These are phyloP conservation scores for Galeruca laticollis DNA, from an alignment of 2,888 invertebrate species.

Conservation along the genomic window DNA sequence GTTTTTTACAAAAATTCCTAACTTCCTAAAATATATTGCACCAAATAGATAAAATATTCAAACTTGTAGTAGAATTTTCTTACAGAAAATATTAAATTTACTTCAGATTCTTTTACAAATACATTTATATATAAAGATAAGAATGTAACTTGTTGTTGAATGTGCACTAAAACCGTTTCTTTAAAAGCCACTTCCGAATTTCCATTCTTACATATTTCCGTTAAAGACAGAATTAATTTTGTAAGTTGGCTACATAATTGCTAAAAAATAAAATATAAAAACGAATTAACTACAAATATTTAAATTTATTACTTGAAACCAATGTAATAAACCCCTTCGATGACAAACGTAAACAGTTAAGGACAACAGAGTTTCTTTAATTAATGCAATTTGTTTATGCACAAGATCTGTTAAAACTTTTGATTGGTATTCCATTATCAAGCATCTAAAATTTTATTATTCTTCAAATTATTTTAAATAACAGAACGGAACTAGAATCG, in stretches of 20 bases:
- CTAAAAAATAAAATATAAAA: constrained; percentile 40
- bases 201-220: constrained; percentile 36
- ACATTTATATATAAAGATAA: constrained; percentile 48
- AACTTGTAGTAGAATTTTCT: constrained; percentile 30
- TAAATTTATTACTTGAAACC: constrained; percentile 43
- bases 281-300: constrained; percentile 7
- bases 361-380: constrained; percentile 28
- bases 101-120: constrained; percentile 48
- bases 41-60: background rate
- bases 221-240: constrained; percentile 42
- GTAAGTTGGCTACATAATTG: constrained; percentile 43
- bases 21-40: constrained; percentile 10
- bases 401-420: constrained; percentile 11
- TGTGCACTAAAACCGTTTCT: constrained; percentile 43
- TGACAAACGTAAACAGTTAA: constrained; percentile 27
- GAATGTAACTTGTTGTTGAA: constrained; percentile 49
- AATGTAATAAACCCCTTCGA: constrained; percentile 38
- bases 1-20: constrained; percentile 53
- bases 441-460: background rate
- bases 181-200: constrained; percentile 33
- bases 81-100: constrained; percentile 45
- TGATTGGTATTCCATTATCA: constrained; percentile 4
- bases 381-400: constrained; percentile 21
- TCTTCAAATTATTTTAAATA: background rate
- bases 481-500: background rate